phyloP scores from a whole-genome alignment of 2,888 invertebrate genomes.

The Calliopum simillimum region DNA sequence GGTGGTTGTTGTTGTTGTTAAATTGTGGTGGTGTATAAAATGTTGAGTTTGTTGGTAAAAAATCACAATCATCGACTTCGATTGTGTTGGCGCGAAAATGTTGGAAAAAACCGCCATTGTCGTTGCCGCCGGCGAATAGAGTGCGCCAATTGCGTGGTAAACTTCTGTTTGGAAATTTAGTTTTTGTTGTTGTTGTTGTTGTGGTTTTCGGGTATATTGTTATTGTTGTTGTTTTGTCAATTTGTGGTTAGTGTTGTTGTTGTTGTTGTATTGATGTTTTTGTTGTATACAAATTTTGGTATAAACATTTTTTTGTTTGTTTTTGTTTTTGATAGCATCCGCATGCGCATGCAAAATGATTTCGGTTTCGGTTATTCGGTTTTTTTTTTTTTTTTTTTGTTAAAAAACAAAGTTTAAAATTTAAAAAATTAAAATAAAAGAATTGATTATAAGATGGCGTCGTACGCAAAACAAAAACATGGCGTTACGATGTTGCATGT shows the following conservation, averaged over 20 bases:
- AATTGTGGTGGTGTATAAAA: conserved; percentile 36
- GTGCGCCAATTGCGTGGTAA: conserved; percentile 66
- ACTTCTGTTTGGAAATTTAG: conserved; percentile 49
- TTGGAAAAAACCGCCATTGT: conserved; percentile 53
- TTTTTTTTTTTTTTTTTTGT: conserved; percentile 31
- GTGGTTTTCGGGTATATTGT: conserved; percentile 30
- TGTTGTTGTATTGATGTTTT: conserved; percentile 23
- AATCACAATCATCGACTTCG: conserved; percentile 65
- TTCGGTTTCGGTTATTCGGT: conserved; percentile 32
- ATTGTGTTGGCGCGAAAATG: conserved; percentile 65
- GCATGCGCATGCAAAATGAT: conserved; percentile 45
- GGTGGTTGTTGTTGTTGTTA: conserved; percentile 40
- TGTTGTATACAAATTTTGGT: conserved; percentile 21
- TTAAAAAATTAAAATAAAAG: not conserved
- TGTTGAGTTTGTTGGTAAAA: conserved; percentile 48
- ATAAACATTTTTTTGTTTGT: conserved; percentile 26
- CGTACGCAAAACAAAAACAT: conserved; percentile 4
- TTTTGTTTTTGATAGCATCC: conserved; percentile 31
- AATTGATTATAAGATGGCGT: conserved; percentile 17
- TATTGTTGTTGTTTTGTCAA: conserved; percentile 23
- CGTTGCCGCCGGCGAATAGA: conserved; percentile 50
- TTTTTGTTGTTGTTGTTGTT: conserved; percentile 33
- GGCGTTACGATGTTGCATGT: conserved; percentile 21
- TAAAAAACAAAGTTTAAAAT: conserved; percentile 17
- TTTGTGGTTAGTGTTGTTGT: conserved; percentile 35